phyloP scores from a whole-genome alignment of 2,113 vertebrate genomes.

The Herpailurus yagouaroundi region DNA sequence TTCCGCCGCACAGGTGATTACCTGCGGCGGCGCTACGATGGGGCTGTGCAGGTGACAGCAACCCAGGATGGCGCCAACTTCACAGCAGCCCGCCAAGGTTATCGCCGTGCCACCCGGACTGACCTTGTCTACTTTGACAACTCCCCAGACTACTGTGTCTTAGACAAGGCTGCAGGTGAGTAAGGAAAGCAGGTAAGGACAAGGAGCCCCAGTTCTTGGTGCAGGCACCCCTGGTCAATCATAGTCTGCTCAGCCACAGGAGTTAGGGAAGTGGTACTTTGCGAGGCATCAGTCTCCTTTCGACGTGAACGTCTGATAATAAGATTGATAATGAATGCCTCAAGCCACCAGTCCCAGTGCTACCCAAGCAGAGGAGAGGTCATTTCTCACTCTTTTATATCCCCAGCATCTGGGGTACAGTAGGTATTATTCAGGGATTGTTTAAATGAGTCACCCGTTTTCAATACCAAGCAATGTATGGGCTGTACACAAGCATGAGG shows the following conservation, averaged over 20 bases:
- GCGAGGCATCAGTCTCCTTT: not conserved
- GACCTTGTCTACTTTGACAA: conserved; percentile 99
- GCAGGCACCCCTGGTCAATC: not conserved
- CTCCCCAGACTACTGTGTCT: conserved; percentile 97
- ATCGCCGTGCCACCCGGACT: conserved; percentile 95
- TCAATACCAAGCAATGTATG: not conserved
- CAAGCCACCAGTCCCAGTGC: not conserved
- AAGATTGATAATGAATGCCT: not conserved
- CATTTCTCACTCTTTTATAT: not conserved
- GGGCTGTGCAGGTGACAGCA: conserved; percentile 97
- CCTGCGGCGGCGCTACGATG: conserved; percentile 95
- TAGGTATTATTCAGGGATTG: not conserved
- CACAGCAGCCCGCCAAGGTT: conserved; percentile 95
- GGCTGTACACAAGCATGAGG: not conserved
- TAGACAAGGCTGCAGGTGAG: conserved; percentile 98
- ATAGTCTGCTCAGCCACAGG: not conserved
- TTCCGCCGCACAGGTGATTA: conserved; percentile 97
- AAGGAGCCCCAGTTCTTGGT: not conserved
- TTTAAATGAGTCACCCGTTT: conserved; percentile 12
- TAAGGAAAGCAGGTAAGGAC: not conserved
- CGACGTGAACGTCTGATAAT: not conserved
- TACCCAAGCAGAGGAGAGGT: not conserved
- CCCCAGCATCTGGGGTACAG: not conserved
- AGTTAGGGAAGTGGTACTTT: not conserved
- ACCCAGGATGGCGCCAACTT: conserved; percentile 98